Base-by-base conservation (phyloP, 2,888 invertebrate species). In the Quadroppia sp. region DNA sequence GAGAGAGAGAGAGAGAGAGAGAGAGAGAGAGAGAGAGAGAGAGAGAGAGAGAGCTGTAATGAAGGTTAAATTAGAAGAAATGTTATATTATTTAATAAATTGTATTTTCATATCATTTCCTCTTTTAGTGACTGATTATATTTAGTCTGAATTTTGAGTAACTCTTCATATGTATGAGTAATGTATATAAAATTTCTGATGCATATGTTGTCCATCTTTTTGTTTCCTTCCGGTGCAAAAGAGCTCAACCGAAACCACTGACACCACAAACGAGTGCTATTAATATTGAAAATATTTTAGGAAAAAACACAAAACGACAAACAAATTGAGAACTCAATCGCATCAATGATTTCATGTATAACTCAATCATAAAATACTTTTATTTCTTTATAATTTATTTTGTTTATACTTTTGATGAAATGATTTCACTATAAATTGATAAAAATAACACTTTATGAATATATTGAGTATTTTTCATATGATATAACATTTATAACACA, bases 191-290 rank as follows among this genome's bases (percentile, higher is more conserved):
- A n/a, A n/a, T 32, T 64, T 64, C n/a, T 20, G 59, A n/a, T 32
- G 36, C 61, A n/a, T 64, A 28, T n/a, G 50, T 69, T 69, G 69
- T 69, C 40, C 69, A 45, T 20, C 69, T 2, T 20, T 42, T 40
- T 25, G 2, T n/a, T 69, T 69, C 69, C 69, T 69, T 69, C 69
- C 69, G 69, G 13, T 15, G 69, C 17, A 7, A 42, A 45, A 28
- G 15, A 69, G 23, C 69, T 69, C 69, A 69, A 42, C 45, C 69
- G n/a, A 15, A 45, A 69, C 69, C 42, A 11, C 23, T 69, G 69
- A 69, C 69, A 69, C 69, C 42, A 25, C 42, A 32, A 32, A 64
- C 61, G 36, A 36, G 20, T 36, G 36, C 36, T 64, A 36, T 28
- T 56, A 56, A 56, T 56, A 56, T 56, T 30, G 1, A 56, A 4